Base-by-base conservation (phyloP, 2,113 vertebrate genomes). In the Phylloscopus trochilus region DNA sequence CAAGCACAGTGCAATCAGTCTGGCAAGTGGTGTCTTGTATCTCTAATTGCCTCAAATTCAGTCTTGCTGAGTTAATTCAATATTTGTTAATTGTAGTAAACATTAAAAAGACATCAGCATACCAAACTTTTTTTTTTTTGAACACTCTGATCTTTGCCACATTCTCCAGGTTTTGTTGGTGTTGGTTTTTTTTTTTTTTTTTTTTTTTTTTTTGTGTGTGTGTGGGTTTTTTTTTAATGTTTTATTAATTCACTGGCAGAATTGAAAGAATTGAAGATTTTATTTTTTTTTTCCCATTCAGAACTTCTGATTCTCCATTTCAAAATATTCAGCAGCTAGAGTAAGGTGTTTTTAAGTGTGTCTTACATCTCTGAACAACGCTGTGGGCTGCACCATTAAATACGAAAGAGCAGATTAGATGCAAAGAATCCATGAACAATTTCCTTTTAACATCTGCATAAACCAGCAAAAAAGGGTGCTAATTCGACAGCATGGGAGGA, bases 81-180 rank as follows among this genome's bases (percentile, higher is more conserved):
- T 93, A 77, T 49, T 87, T 92, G 88, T 88, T 58, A 91, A 93
- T 96, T 83, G 68, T 35, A 70, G 63, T 80, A 95, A 88, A 81
- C 72, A 88, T 92, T 94, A 77, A 83, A 82, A 91, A 92, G 58
- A 79, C 37, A 87, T 69, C 44, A 74, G 37, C 4, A 27, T 41
- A 27, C 13, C 52, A 28, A 22, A 6, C 28, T 27, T 27, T 17
- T 58, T 91, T 62, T 67, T n/a, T 74, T 68, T n/a, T 37, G 3
- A 75, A 14, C 6, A 23, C 21, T n/a, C 47, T 75, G 30, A 59
- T 87, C 27, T 78, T 83, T 77, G 10, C 5, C 24, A 28, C n/a
- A 73, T 44, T 89, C 31, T 64, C 31, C 35, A 49, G 27, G 3
- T 35, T 79, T 72, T 47, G 47, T 7, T n/a, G n/a, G n/a, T n/a